phyloP scores from a whole-genome alignment of 2,888 invertebrate species.

The Omphaloscelis lunosa region DNA sequence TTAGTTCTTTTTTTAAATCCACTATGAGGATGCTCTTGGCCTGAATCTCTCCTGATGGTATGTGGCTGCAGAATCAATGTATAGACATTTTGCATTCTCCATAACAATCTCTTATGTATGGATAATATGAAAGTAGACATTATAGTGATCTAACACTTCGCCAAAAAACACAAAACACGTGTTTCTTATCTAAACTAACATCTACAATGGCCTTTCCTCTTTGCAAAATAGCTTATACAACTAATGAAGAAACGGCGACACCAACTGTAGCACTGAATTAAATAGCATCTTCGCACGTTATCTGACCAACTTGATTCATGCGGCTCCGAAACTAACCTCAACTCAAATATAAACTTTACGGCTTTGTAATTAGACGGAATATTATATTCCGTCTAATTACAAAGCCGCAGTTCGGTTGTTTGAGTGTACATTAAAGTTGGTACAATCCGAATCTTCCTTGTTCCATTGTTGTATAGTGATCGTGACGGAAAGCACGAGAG shows the following conservation, averaged over 20 bases:
- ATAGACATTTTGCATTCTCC: background rate
- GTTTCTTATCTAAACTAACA: slow-evolving; percentile 46
- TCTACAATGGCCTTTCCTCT: slow-evolving; percentile 62
- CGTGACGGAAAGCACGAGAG: slow-evolving; percentile 79
- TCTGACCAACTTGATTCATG: slow-evolving; percentile 49
- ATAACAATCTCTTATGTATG: background rate
- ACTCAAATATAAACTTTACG: slow-evolving; percentile 43
- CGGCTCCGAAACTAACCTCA: slow-evolving; percentile 23
- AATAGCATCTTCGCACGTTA: slow-evolving; percentile 72
- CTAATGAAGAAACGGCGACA: slow-evolving; percentile 71
- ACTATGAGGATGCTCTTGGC: too few species aligned
- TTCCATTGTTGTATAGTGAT: slow-evolving; percentile 77
- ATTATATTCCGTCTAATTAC: too few species aligned
- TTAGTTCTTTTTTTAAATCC: too few species aligned
- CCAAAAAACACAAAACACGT: slow-evolving; percentile 39
- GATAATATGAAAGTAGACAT: slow-evolving; percentile 20
- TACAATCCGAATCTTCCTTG: slow-evolving; percentile 72
- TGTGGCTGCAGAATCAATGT: background rate
- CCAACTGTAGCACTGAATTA: slow-evolving; percentile 66
- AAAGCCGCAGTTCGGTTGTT: slow-evolving; percentile 25
- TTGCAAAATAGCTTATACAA: slow-evolving; percentile 70
- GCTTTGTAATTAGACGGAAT: slow-evolving; percentile 34
- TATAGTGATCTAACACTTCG: slow-evolving; percentile 30
- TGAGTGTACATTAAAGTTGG: slow-evolving; percentile 40
- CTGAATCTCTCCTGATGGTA: too few species aligned